Conservation (phyloP, 2,888 invertebrate genomes). For the Andrena hattorfiana region DNA sequence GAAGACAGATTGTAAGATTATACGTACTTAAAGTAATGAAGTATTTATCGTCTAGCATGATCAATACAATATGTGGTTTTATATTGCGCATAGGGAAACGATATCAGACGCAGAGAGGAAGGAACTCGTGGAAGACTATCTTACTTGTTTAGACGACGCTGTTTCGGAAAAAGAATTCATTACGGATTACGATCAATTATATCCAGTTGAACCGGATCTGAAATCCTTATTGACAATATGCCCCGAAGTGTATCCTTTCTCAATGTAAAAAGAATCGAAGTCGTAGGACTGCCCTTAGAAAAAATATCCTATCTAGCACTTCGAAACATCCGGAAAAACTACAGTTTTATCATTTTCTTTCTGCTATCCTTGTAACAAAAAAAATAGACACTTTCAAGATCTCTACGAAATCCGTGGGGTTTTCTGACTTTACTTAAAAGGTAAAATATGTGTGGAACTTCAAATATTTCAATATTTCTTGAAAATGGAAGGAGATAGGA, state of each 20-base stretch:
- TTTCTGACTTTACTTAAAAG: no score
- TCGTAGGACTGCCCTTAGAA: neutral
- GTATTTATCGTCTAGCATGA: constrained; percentile 9
- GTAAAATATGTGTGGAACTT: no score
- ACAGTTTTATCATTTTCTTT: no score
- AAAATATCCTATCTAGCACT: no score
- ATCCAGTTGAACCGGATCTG: constrained; percentile 90
- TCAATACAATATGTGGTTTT: constrained; percentile 18
- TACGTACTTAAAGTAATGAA: constrained; percentile 16
- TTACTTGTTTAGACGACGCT: constrained; percentile 85
- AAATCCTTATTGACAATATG: constrained; percentile 88
- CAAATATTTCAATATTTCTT: no score
- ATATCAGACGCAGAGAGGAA: constrained; percentile 76
- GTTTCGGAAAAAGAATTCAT: constrained; percentile 87
- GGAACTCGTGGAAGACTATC: constrained; percentile 82
- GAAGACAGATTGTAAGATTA: constrained; percentile 79
- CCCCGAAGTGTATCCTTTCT: constrained; percentile 89
- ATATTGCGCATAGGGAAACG: constrained; percentile 64
- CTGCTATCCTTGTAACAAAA: no score
- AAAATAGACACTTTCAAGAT: no score
- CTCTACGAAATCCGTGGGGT: no score
- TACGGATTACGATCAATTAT: constrained; percentile 89
- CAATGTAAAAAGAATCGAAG: neutral
- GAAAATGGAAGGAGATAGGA: no score
- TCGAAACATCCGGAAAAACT: no score